phyloP scores from a whole-genome alignment of 2,113 vertebrate species.

The Aix galericulata region DNA sequence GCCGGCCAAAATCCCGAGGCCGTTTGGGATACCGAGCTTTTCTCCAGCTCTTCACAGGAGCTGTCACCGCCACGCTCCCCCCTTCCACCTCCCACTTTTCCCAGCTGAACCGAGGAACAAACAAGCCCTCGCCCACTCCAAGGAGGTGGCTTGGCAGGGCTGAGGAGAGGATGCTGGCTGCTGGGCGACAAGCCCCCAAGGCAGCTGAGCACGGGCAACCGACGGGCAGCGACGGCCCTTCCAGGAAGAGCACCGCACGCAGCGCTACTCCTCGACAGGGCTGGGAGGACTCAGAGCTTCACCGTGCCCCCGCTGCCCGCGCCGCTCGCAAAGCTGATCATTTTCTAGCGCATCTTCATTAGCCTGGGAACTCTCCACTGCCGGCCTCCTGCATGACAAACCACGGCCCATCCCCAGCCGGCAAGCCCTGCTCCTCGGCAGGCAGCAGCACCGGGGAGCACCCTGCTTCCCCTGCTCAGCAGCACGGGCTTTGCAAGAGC shows the following conservation, averaged over 20 bases:
- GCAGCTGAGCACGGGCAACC: slow-evolving; percentile 49
- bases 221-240: slow-evolving; percentile 7
- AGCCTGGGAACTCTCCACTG: neutral
- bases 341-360: neutral
- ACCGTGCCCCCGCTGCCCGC: neutral
- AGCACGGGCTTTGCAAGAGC: neutral
- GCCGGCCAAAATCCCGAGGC: neutral
- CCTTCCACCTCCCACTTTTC: slow-evolving; percentile 43
- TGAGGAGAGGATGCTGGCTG: slow-evolving; percentile 10
- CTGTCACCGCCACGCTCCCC: neutral
- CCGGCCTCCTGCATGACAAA: neutral
- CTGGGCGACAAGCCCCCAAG: neutral
- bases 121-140: slow-evolving; percentile 46
- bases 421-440: neutral
- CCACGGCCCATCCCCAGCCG: neutral
- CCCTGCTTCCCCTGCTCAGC: accelerated
- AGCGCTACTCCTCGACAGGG: neutral
- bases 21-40: neutral
- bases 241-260: neutral
- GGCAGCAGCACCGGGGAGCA: neutral
- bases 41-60: neutral
- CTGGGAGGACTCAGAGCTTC: neutral
- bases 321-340: neutral
- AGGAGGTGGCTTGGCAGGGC: slow-evolving; percentile 14
- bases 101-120: slow-evolving; percentile 54